Evolutionary conservation across 2,888 invertebrate species (phyloP), one percentile per base, ranked within the genome.

Genomic region (Neoitamus cyanurus): DNA sequence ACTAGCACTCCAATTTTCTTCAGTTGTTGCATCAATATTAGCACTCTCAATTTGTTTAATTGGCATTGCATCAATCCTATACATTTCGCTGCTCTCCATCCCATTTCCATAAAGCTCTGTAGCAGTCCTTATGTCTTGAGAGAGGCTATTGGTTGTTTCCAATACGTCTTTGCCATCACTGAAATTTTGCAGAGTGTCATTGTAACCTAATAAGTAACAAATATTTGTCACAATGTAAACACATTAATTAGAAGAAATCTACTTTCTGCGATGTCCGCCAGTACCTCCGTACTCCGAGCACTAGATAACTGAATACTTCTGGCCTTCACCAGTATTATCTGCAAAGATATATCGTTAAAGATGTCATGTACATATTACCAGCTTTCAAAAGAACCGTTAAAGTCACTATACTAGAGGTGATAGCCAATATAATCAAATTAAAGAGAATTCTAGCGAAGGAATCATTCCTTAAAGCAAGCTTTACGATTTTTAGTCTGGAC

Each of bases 391-490:
- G 31, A 73, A 73, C 73, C 73, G 34, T 37, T 36, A 73, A 7
- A 37, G 34, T 73, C 73, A 73, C 73, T 73, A 73, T 31, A 37
- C 73, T 73, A 15, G 37, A 73, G 9, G 73, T 37, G 15, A 73
- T 25, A 34, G 31, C 36, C 13, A 34, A 73, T 34, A 37, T 36
- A 36, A 36, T 15, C 25, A 73, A 73, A 36, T 73, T 73, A 20
- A 73, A 31, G 6, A 73, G n/a, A 34, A 36, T 73, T 73, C 15
- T 31, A 25, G 36, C 15, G 9, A 34, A 73, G 36, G n/a, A 36
- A 6, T 31, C 25, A 15, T 73, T 20, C 20, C 37, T 73, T 37
- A 73, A 37, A 37, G 34, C 34, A n/a, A 37, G 25, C 31, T 73
- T 73, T 73, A 73, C n/a, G 15, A 73, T 11, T 73, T 73, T 73